These are phyloP conservation scores for Serranus cabrilla DNA, from an alignment of 2,797 vertebrate genomes.

Conservation along the genomic window DNA sequence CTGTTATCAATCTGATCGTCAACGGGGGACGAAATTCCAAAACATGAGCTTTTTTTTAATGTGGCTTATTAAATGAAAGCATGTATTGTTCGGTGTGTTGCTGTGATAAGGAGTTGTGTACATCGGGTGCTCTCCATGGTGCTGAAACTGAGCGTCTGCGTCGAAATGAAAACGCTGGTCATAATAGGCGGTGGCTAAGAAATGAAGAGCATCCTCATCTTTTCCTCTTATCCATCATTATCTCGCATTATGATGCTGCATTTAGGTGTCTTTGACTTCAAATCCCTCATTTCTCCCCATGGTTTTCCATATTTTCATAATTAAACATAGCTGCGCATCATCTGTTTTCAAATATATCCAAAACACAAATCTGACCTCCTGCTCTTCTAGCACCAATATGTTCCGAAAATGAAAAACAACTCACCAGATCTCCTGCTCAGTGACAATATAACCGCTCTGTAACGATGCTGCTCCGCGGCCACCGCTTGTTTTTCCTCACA, in stretches of 20 bases:
- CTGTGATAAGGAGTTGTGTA: slow-evolving; percentile 5
- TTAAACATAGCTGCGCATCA: neutral
- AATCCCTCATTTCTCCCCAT: fast-evolving
- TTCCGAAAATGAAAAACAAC: slow-evolving; percentile 33
- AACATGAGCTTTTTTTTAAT: neutral
- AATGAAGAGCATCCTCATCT: neutral
- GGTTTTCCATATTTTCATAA: neutral
- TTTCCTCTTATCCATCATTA: neutral
- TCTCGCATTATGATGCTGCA: neutral
- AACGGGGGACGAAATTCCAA: neutral
- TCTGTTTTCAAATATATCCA: slow-evolving; percentile 1
- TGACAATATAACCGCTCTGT: slow-evolving; percentile 44
- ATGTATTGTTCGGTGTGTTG: neutral
- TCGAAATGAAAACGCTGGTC: slow-evolving; percentile 45
- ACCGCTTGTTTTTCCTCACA: slow-evolving; percentile 53
- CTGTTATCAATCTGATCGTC: neutral
- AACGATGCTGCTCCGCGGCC: slow-evolving; percentile 63
- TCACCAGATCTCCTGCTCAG: slow-evolving; percentile 74
- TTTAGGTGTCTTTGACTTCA: neutral
- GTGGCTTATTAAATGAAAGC: fast-evolving
- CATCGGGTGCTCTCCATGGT: slow-evolving; percentile 80
- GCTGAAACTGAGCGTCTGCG: slow-evolving; percentile 72
- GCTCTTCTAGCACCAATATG: neutral
- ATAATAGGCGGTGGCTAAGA: slow-evolving; percentile 67
- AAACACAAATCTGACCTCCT: neutral